Evolutionary conservation across 2,113 vertebrate genomes (phyloP), one percentile per base, ranked within the genome.

Genomic region (Lipophrys pholis): DNA sequence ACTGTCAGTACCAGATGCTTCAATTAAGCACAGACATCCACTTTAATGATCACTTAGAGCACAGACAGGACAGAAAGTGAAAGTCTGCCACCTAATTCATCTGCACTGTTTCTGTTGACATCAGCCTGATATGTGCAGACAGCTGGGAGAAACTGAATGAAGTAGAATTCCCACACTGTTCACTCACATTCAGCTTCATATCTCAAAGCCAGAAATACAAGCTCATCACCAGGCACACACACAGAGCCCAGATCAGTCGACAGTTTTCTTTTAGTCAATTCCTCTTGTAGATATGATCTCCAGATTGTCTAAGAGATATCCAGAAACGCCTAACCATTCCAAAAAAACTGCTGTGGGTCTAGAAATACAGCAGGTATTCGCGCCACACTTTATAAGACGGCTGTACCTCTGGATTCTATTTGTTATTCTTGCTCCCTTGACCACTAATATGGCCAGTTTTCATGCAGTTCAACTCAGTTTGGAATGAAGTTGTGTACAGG

Each of bases 81-180:
- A 66, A 61, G 43, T 41, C 43, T 7, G 50, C 54, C 36, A 52
- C 52, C 60, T 53, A 71, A 65, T 71, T 72, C 35, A 58, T 66
- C 41, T 48, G 36, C 21, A 54, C 8, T 42, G 49, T 65, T 78
- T 77, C 48, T 60, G 41, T 49, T 67, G 42, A 49, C 15, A 30
- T 66, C 36, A 50, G 11, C 7, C 56, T 55, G 43, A 60, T 55
- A 55, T 46, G 38, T 17, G 35, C 49, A 53, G 53, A 12, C 43
- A 50, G 41, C 7, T 46, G 30, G 21, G 51, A 46, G 42, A 39
- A 12, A 49, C 36, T 45, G 15, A 64, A 40, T 41, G 2, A 77
- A 69, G 68, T 46, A 11, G 30, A 39, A 50, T 46, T 7, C 12
- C 14, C n/a, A 16, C 7, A 30, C 35, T 15, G 11, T 30, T 40